phyloP scores from a whole-genome alignment of 2,888 invertebrate genomes.

The Phoenoteleia sp. region DNA sequence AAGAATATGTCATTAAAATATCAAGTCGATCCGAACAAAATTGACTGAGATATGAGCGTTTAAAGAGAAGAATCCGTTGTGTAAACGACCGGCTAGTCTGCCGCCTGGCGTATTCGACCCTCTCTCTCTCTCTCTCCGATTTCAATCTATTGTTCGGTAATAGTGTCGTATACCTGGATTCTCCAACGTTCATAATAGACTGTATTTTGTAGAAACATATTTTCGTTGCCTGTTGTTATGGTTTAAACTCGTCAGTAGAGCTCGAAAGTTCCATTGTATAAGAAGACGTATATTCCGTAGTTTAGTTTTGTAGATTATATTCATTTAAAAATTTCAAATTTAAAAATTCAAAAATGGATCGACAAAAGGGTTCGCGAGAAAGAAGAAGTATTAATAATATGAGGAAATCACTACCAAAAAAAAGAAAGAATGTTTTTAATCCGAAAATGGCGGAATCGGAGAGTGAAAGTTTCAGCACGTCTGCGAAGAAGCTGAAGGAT shows the following conservation, averaged over 20 bases:
- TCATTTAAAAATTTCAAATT: too few relatives aligned
- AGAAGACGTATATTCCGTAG: constrained; percentile 36
- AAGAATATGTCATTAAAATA: constrained; percentile 8
- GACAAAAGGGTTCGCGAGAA: not conserved
- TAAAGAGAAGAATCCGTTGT: constrained; percentile 40
- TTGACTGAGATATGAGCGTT: constrained; percentile 21
- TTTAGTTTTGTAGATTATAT: constrained; percentile 2
- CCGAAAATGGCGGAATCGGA: constrained; percentile 67
- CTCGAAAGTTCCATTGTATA: constrained; percentile 43
- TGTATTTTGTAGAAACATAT: constrained; percentile 9
- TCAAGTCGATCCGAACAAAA: constrained; percentile 14
- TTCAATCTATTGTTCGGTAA: constrained; percentile 34
- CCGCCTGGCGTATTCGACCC: not conserved
- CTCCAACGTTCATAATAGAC: constrained; percentile 27
- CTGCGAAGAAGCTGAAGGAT: constrained; percentile 68
- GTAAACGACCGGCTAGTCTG: constrained; percentile 15
- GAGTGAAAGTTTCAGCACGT: constrained; percentile 71
- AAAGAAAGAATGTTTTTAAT: constrained; percentile 17
- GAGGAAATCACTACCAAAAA: not conserved
- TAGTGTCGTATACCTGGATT: constrained; percentile 35
- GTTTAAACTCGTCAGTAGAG: constrained; percentile 36
- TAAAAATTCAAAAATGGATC: not conserved
- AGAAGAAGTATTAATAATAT: not conserved
- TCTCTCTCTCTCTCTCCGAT: not conserved
- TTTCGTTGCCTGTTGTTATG: constrained; percentile 18